Base-by-base conservation (phyloP, 1,140 invertebrate genomes). In the Leptinotarsa defecta region DNA sequence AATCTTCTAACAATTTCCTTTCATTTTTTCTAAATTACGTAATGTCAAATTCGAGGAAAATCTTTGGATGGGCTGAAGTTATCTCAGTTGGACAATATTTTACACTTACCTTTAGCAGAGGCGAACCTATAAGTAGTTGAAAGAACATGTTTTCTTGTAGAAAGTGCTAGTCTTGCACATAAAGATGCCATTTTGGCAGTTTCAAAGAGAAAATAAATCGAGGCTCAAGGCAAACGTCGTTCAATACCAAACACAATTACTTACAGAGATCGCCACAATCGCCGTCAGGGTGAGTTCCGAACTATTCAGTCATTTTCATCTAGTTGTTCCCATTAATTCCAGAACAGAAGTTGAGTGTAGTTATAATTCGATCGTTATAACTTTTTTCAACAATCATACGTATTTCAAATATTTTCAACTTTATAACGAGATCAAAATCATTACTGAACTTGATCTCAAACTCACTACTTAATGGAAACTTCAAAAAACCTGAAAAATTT, bases 181-280 rank as follows among this genome's bases (percentile, higher is more conserved):
- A 90, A 84, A 74, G 88, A 88, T 85, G 89, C 89, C 89, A 91
- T 91, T 87, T 87, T 88, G 69, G 69, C 52, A 20, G 13, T 22
- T 57, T 71, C 20, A 61, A n/a, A 61, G 19, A 22, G 22, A 71
- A 22, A 71, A 69, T 48, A 62, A 62, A 48, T 69, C 8, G 34
- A 43, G 34, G 34, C 34, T 43, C 34, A 43, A 11, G 34, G 8
- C 34, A 43, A 43, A 43, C 34, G 34, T 17, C 43, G 34, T 62
- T n/a, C 17, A 62, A 62, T n/a, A n/a, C 20, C 17, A 62, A 13
- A 62, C 17, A 62, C 17, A n/a, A 62, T 62, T 62, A 19, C 20
- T 62, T n/a, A n/a, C 61, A 19, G 61, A 62, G 20, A 17, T 20
- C 20, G 61, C 61, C 20, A 20, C 17, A 62, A 17, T n/a, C 20